Conservation (phyloP, 2,888 invertebrate genomes). For the Drosophila ustulata region DNA sequence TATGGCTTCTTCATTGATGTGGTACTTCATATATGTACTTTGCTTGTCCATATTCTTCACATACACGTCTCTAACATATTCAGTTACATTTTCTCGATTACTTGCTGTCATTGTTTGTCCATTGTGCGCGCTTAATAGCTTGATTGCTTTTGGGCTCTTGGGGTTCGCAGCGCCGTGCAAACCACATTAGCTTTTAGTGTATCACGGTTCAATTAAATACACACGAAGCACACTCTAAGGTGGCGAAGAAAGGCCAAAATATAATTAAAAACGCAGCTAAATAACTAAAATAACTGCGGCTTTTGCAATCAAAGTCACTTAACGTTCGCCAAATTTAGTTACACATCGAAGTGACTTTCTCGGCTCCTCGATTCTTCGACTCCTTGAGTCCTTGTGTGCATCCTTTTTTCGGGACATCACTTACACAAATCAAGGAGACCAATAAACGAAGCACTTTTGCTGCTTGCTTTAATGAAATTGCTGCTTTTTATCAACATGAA, state of each 20-base stretch:
- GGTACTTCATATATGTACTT: not conserved
- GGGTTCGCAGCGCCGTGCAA: constrained; percentile 10
- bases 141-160: constrained; percentile 5
- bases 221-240: constrained; percentile 18
- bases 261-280: constrained; percentile 65
- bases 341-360: not conserved
- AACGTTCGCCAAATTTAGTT: constrained; percentile 43
- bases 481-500: constrained; percentile 69
- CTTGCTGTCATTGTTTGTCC: not conserved
- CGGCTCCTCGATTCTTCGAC: too few relatives aligned
- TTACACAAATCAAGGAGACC: constrained; percentile 74
- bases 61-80: not conserved
- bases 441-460: constrained; percentile 68
- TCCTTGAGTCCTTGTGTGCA: too few relatives aligned
- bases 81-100: constrained; percentile 14
- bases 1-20: too few relatives aligned
- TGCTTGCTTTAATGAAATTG: constrained; percentile 75
- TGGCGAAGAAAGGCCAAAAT: constrained; percentile 26
- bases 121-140: constrained; percentile 1
- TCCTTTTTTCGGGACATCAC: constrained; percentile 34
- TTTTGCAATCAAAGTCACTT: constrained; percentile 72
- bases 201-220: constrained; percentile 49
- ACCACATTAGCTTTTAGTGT: constrained; percentile 50
- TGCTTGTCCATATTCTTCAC: too few relatives aligned
- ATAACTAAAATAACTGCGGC: constrained; percentile 55